Conservation (phyloP, 1,140 invertebrate species). For the Ceratosolen fusciceps region DNA sequence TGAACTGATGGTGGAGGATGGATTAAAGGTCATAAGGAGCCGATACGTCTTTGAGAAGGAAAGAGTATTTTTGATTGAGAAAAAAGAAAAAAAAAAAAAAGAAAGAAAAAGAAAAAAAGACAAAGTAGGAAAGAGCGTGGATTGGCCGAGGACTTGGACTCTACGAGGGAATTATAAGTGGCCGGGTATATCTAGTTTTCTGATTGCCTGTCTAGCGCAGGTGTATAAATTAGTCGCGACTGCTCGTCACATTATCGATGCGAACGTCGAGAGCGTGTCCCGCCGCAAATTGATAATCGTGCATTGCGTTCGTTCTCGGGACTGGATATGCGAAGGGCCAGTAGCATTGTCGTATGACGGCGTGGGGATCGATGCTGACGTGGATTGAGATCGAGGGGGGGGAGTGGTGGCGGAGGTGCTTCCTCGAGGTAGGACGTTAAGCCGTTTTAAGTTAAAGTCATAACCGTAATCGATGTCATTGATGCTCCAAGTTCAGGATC, state of each 20-base stretch:
- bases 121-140: too few relatives aligned
- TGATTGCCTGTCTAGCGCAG: constrained; percentile 38
- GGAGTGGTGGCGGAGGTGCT: neutral
- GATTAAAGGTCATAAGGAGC: too few relatives aligned
- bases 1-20: too few relatives aligned
- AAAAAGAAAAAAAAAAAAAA: too few relatives aligned
- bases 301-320: constrained; percentile 18
- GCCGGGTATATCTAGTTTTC: neutral
- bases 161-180: neutral
- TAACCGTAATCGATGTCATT: constrained; percentile 26
- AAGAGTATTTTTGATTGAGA: too few relatives aligned
- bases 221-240: constrained; percentile 40
- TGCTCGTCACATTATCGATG: constrained; percentile 45
- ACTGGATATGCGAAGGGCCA: neutral
- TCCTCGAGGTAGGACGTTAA: constrained; percentile 4
- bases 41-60: too few relatives aligned
- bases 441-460: constrained; percentile 33
- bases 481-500: too few relatives aligned
- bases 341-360: neutral
- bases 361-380: neutral
- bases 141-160: too few relatives aligned
- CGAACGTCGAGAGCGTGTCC: neutral
- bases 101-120: too few relatives aligned
- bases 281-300: constrained; percentile 38
- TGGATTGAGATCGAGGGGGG: neutral